Base-by-base conservation (phyloP, 1,140 invertebrate species). In the Sinella curviseta region DNA sequence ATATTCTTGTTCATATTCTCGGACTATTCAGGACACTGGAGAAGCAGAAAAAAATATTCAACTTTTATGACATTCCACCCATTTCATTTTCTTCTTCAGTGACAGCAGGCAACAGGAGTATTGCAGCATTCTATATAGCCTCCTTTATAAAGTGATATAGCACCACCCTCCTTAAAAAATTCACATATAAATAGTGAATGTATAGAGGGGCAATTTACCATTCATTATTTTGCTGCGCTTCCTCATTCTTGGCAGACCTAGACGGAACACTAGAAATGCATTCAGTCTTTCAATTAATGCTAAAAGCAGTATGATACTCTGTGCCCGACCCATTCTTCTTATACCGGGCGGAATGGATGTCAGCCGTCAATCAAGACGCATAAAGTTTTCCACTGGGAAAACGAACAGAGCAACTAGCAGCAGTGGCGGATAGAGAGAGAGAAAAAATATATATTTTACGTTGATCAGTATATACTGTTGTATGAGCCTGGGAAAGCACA, bases 331-430 rank as follows among this genome's bases (percentile, higher is more conserved):
- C 24, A n/a, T n/a, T 14, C 24, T 65, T 65, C 57, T 65, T 65
- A 65, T 65, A 65, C 57, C 28, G 31, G 31, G 30, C 4, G 31
- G 30, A 70, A 60, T 60, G 55, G 55, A 80, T 79, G 76, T 82
- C 73, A 78, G 54, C 76, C 75, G 81, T 82, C 81, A 82, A 74
- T 82, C 81, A 82, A 78, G 67, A 48, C 57, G 78, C 75, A 82
- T 82, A 79, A 82, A 82, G 78, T 82, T 82, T 80, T 78, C 73
- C 33, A 28, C 12, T 55, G 65, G 20, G 78, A 80, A 80, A 74
- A 79, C 74, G 74, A 80, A 77, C 79, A 79, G 78, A 8, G 8
- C 39, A 20, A 48, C 39, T 48, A n/a, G n/a, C n/a, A n/a, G n/a
- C n/a, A n/a, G n/a, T n/a, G n/a, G n/a, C n/a, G n/a, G n/a, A n/a